phyloP scores from a whole-genome alignment of 2,113 vertebrate genomes.

The Etheostoma spectabile region DNA sequence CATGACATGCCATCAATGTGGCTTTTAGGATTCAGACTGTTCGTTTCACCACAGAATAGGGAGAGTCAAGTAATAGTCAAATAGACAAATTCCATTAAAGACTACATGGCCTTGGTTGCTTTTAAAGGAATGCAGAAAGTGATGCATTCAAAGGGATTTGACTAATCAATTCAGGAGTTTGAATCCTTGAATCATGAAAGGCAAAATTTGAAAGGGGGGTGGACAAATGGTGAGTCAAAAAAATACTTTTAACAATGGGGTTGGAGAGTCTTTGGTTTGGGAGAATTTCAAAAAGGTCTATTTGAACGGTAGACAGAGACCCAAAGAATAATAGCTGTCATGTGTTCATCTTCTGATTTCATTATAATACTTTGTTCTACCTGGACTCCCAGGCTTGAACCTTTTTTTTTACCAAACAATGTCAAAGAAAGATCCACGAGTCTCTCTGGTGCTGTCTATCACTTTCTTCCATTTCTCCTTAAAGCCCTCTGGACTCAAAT shows the following conservation, averaged over 20 bases:
- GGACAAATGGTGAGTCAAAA: constrained; percentile 36
- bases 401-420: constrained; percentile 1
- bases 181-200: constrained; percentile 37
- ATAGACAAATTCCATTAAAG: constrained; percentile 21
- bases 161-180: constrained; percentile 36
- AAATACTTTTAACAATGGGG: not conserved
- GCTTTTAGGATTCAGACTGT: not conserved
- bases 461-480: constrained; percentile 19
- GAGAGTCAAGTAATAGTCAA: constrained; percentile 7
- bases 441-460: constrained; percentile 8
- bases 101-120: constrained; percentile 3
- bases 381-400: not conserved
- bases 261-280: too few species aligned
- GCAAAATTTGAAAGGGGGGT: constrained; percentile 20
- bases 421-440: constrained; percentile 25
- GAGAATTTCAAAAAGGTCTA: not conserved
- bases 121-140: constrained; percentile 20
- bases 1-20: not conserved
- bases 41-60: constrained; percentile 3
- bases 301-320: constrained; percentile 22
- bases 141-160: constrained; percentile 14
- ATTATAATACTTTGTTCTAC: constrained; percentile 14
- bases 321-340: constrained; percentile 27
- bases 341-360: constrained; percentile 37
- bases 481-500: constrained; percentile 24